Evolutionary conservation across 2,113 vertebrate species (phyloP).

Genomic region (Panurus biarmicus): DNA sequence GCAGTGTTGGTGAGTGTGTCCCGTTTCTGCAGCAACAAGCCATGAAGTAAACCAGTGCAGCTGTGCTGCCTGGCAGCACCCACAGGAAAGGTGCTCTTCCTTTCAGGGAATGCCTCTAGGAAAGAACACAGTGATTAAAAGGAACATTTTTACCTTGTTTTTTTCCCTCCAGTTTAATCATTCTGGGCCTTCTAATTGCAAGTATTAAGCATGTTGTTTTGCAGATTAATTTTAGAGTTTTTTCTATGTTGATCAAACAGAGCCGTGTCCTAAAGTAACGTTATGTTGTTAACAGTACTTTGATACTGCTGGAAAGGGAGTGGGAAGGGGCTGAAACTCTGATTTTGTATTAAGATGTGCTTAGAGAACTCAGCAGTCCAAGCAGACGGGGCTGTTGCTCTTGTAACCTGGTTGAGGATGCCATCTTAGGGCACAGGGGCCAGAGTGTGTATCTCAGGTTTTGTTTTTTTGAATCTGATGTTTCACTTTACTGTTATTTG

Average conservation of each 20-base stretch:
- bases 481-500: neutral
- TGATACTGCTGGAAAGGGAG: neutral
- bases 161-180: rapidly evolving
- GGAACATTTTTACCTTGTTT: too few species aligned
- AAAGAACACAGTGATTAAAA: neutral
- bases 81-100: neutral
- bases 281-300: neutral
- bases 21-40: neutral
- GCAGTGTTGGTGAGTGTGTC: neutral
- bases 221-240: neutral
- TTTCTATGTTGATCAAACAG: neutral
- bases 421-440: neutral
- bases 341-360: neutral
- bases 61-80: neutral
- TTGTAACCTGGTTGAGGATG: neutral
- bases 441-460: neutral
- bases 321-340: neutral
- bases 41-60: neutral
- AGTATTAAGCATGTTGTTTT: neutral
- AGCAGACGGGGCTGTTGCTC: neutral
- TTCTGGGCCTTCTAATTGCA: neutral
- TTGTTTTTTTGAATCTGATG: neutral
- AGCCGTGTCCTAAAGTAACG: neutral
- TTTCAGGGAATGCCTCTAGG: neutral
- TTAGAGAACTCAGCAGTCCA: neutral